Base-by-base conservation (phyloP, 2,797 vertebrate genomes). In the Fringilla coelebs region DNA sequence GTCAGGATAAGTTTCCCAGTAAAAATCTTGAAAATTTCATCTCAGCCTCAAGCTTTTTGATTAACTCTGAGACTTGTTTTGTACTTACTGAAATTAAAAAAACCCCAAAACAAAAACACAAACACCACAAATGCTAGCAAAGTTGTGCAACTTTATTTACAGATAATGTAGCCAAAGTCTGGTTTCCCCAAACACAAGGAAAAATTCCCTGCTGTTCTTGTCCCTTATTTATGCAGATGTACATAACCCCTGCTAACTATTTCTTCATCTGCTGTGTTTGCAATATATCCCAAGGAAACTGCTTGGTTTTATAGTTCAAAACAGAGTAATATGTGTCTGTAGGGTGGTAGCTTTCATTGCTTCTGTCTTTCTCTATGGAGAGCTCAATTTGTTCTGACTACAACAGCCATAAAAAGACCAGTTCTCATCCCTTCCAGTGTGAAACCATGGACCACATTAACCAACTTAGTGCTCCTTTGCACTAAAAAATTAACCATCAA, bases 101-200 rank as follows among this genome's bases (percentile, higher is more conserved):
- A 62, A 54, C 4, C 0, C 7, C 7, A 10, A 78, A 81, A 4
- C 22, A 32, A 66, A 80, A 78, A 2, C 14, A 55, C 61, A 88
- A 72, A 2, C 32, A 75, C 54, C 43, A 73, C 62, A 81, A 90
- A 24, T 29, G 6, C 71, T 81, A 75, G 43, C n/a, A 73, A 70
- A 78, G 55, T 81, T 93, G 60, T 73, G 66, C 80, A 94, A 93
- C 70, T 49, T 63, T 95, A 67, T 95, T 95, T 91, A 87, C 88
- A 91, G 91, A 81, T 70, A 91, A 86, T 24, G 24, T 65, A 81
- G 58, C 46, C 65, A 61, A 90, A 52, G 17, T 38, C 75, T 84
- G 66, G 10, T 81, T 95, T 91, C 36, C 29, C 34, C 51, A 78
- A 78, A 79, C 40, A 70, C 15, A 70, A 62, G 55, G 17, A 60